Conservation (phyloP, 2,113 vertebrate genomes). For the Pholis gunnellus region DNA sequence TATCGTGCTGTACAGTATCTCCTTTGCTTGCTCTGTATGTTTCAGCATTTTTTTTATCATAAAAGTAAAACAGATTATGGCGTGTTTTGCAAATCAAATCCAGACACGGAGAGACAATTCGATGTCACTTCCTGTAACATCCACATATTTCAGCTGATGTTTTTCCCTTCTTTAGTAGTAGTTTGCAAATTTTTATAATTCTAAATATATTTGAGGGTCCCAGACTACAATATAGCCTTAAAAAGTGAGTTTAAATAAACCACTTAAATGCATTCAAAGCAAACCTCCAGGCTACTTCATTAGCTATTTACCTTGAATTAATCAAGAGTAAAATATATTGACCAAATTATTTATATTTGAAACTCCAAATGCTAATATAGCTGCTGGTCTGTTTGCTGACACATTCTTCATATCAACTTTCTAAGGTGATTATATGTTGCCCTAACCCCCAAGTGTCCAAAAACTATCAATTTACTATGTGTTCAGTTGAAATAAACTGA, state of each 20-base stretch:
- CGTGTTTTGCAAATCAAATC: background rate
- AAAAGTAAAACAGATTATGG: background rate
- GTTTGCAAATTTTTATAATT: background rate
- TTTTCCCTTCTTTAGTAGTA: background rate
- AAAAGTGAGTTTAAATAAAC: background rate
- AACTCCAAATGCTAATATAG: background rate
- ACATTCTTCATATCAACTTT: background rate
- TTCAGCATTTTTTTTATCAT: conserved; percentile 1
- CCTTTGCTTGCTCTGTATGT: background rate
- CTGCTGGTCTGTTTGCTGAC: background rate
- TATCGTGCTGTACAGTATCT: background rate
- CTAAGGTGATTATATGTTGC: background rate
- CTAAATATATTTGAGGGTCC: background rate
- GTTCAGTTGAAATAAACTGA: conserved; percentile 6
- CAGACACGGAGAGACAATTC: conserved; percentile 1
- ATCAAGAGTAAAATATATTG: background rate
- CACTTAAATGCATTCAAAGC: background rate
- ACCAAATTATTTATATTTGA: background rate
- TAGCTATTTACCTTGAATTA: background rate
- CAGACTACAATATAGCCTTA: background rate
- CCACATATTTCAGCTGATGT: background rate
- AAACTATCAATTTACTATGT: background rate
- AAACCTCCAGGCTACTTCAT: background rate
- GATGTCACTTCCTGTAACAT: background rate
- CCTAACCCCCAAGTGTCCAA: background rate